Base-by-base conservation (phyloP, 1,140 invertebrate genomes). In the Achatina immaculata region DNA sequence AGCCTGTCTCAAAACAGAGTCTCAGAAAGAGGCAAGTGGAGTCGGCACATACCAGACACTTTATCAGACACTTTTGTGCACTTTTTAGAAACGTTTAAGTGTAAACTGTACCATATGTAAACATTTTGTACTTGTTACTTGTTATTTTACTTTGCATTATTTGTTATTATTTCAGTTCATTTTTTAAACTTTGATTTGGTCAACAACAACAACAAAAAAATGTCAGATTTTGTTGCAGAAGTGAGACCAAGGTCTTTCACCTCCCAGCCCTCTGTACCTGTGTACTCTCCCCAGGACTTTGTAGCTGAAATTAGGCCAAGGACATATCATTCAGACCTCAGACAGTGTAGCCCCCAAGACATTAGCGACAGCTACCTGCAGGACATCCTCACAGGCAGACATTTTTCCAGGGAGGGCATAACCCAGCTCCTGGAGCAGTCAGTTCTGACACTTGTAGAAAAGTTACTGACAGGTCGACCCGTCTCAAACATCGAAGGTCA, bases 171-270 rank as follows among this genome's bases (percentile, higher is more conserved):
- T n/a, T n/a, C n/a, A n/a, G n/a, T n/a, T n/a, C n/a, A n/a, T n/a
- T n/a, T n/a, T n/a, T n/a, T n/a, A n/a, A n/a, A n/a, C n/a, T n/a
- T n/a, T n/a, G n/a, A n/a, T n/a, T n/a, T n/a, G n/a, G n/a, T n/a
- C n/a, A n/a, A n/a, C n/a, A n/a, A n/a, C n/a, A n/a, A n/a, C n/a
- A n/a, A n/a, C n/a, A n/a, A 55, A 34, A 19, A 34, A 62, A 62
- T 62, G 58, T 55, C 51, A n/a, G 58, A 62, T 62, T 62, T 62
- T 62, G 58, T 62, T 62, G n/a, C 58, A 6, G 58, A 62, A 34
- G 28, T 62, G 4, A 28, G 58, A 62, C 58, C n/a, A 2, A n/a
- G 16, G 19, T 6, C 58, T 1, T 6, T 2, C 31, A 4, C 58
- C n/a, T 0, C 4, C 16, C 58, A 28, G 28, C 28, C 2, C 4